phyloP scores from a whole-genome alignment of 2,797 vertebrate species.

The Muraenolepis orangiensis region DNA sequence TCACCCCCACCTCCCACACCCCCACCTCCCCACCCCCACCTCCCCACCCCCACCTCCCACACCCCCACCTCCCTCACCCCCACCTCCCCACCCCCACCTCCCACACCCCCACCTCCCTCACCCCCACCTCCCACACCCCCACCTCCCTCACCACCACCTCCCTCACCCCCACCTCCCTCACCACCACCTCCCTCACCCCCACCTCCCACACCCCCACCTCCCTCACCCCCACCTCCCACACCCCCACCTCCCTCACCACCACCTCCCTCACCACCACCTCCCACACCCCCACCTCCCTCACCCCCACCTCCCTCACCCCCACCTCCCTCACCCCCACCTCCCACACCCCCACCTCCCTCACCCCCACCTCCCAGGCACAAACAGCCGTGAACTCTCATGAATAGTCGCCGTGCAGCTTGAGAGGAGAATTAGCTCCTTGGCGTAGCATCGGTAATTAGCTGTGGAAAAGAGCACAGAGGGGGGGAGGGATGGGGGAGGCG shows the following conservation, averaged over 20 bases:
- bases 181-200: neutral
- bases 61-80: too few relatives aligned
- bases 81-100: constrained; percentile 22
- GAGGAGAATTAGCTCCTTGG: constrained; percentile 89
- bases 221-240: constrained; percentile 50
- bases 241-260: too few relatives aligned
- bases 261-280: too few relatives aligned
- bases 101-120: neutral
- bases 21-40: too few relatives aligned
- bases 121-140: neutral
- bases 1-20: too few relatives aligned
- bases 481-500: neutral
- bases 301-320: neutral
- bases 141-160: neutral
- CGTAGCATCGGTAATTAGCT: constrained; percentile 92
- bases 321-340: neutral
- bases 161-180: neutral
- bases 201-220: neutral
- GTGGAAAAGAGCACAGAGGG: constrained; percentile 71
- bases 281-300: neutral
- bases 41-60: too few relatives aligned
- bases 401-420: constrained; percentile 85
- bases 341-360: constrained; percentile 18
- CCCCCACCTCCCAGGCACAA: constrained; percentile 62
- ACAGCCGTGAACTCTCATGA: constrained; percentile 87